Base-by-base conservation (phyloP, 64 coral and sea anemone genomes). In the Actinia tenebrosa region DNA sequence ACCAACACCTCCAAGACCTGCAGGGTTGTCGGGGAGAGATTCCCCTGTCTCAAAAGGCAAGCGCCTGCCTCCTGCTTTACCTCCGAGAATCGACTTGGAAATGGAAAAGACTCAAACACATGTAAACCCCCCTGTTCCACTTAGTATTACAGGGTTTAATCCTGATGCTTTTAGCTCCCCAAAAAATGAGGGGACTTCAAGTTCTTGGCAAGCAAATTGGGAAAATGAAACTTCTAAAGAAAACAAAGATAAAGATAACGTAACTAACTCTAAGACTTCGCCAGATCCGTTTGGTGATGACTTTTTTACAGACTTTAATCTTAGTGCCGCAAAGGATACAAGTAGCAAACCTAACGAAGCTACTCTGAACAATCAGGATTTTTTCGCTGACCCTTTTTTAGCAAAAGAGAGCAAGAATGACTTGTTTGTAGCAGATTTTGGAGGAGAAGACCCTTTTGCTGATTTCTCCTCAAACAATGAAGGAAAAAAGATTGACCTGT, bases 281-380 rank as follows among this genome's bases (percentile, higher is more conserved):
- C 56, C 87, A 45, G 87, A 89, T 78, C 90, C 90, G 14, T 92
- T 92, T 47, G 86, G 91, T 63, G 85, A 97, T 22, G 85, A 89
- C 64, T 97, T 93, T 80, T 97, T 97, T 80, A 79, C 91, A 80
- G 83, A 89, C 69, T 97, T 97, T 88, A 86, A 95, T 83, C 89
- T 66, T n/a, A 83, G 45, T 19, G 19, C 54, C 10, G 19, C 45
- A 60, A 82, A 64, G 17, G 19, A 13, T 63, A 71, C 1, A 5
- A 7, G 47, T 89, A 78, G 16, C 13, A 64, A 37, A 53, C 15
- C 75, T 15, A 52, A 43, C 23, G 62, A 44, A 45, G 83, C 55
- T 60, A 58, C 83, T 61, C 9, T 59, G 16, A 54, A 20, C 6
- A 85, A 61, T 45, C 52, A 22, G 19, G 25, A 61, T 7, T 44